Conservation (phyloP, 2,797 vertebrate species). For the Thunnus albacares region DNA sequence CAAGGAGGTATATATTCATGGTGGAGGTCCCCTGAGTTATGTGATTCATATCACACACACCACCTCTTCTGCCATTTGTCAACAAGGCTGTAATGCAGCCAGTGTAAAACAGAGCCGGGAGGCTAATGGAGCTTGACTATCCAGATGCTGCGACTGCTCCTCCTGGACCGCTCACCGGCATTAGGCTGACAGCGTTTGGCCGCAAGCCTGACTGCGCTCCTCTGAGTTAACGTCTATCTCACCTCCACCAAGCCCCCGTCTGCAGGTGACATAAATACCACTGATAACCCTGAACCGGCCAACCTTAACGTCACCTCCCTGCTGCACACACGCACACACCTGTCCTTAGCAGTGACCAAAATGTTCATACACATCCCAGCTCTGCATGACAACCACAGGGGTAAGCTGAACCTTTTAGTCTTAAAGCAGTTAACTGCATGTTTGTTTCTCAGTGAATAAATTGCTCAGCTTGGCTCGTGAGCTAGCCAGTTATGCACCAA, state of each 20-base stretch:
- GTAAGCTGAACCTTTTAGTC: constrained; percentile 16
- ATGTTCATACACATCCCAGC: constrained; percentile 24
- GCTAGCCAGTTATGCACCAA: neutral
- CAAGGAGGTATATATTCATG: constrained; percentile 64
- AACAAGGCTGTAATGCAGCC: constrained; percentile 77
- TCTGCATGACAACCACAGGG: constrained; percentile 17
- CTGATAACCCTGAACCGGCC: constrained; percentile 57
- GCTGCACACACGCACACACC: constrained; percentile 6
- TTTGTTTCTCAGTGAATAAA: constrained; percentile 10
- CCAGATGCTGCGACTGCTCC: constrained; percentile 80
- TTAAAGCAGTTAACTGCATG: constrained; percentile 25
- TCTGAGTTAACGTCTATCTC: constrained; percentile 71
- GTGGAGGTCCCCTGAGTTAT: constrained; percentile 74
- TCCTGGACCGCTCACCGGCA: constrained; percentile 64
- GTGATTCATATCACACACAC: constrained; percentile 80
- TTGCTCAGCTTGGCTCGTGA: neutral
- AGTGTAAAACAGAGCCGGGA: constrained; percentile 75
- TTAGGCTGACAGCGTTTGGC: constrained; percentile 78
- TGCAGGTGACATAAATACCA: constrained; percentile 63
- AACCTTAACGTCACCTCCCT: constrained; percentile 7
- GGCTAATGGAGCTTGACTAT: constrained; percentile 86
- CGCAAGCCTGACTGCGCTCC: constrained; percentile 67
- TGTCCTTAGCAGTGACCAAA: constrained; percentile 16
- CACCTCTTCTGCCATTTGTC: constrained; percentile 82
- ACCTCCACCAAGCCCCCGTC: constrained; percentile 57